Evolutionary conservation across 2,113 vertebrate genomes (phyloP), one percentile per base, ranked within the genome.

Genomic region (Xiphophorus maculatus): DNA sequence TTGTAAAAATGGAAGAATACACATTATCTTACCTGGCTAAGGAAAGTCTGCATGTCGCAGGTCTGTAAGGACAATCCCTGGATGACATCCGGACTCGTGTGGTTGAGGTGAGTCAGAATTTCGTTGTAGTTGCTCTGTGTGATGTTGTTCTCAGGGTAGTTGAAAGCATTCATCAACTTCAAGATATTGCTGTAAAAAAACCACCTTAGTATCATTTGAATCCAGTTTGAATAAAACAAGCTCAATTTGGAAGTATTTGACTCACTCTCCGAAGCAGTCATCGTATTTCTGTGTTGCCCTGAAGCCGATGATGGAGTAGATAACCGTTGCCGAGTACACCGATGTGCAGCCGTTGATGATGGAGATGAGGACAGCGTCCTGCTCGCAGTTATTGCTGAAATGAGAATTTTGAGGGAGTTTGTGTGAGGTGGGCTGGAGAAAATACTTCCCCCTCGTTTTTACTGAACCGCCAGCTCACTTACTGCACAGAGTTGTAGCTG

Each of bases 231-330:
- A 2, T 60, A 2, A 25, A 22, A 27, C 7, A 30, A 30, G 13
- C 3, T 67, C 28, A 22, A 4, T n/a, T 40, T 15, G 5, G 0
- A 2, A n/a, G 25, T 74, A 15, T 67, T 2, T 66, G 65, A 88
- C 91, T 88, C 72, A 93, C 92, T 35, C 29, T 48, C 3, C 82
- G 3, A 82, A 28, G 82, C 98, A 99, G 44, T 94, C 94, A 0
- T 99, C 97, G 0, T 82, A 98, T 69, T 93, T 96, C 69, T 96
- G 80, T 0, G 94, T 98, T 79, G 98, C 97, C 2, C 97, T 96
- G 94, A 99, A 99, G 72, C 98, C 98, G 0, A 99, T 99, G 92
- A 99, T 96, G 77, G 97, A 97, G 65, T 99, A 99, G 75, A 99
- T 95, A 42, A 99, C 97, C 0, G 96, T 98, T 9, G 98, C 98